A percentile compares a stretch with the other conserved stretches of the same genome.
phyloP scores from a whole-genome alignment of 2,797 vertebrate species.

The Rhabdophis nuchalis region DNA sequence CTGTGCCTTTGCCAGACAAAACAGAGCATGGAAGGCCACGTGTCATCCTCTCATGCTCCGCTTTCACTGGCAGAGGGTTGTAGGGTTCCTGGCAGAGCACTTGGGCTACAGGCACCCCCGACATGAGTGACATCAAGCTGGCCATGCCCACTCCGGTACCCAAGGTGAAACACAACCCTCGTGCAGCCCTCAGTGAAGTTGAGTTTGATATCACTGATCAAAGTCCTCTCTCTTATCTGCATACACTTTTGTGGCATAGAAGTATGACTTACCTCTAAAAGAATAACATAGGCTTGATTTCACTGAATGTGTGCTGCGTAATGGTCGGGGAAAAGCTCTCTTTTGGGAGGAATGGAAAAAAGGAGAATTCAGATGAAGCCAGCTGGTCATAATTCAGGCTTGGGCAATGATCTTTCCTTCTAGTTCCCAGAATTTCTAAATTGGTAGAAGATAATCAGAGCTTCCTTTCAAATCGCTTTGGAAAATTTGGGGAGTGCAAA shows the following conservation, averaged over 20 bases:
- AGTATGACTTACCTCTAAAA: background rate
- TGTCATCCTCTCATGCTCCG: too few relatives aligned
- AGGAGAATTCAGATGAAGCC: background rate
- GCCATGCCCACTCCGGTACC: too few relatives aligned
- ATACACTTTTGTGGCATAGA: background rate
- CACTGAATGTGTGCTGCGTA: background rate
- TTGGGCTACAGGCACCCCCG: too few relatives aligned
- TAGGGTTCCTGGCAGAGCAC: too few relatives aligned
- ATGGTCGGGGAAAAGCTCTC: background rate
- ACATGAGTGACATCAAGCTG: too few relatives aligned
- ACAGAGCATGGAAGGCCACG: too few relatives aligned
- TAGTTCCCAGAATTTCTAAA: background rate
- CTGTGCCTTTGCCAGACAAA: too few relatives aligned
- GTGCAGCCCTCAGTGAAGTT: too few relatives aligned
- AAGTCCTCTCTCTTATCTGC: background rate
- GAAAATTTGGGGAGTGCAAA: background rate
- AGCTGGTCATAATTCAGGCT: background rate
- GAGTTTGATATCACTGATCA: background rate
- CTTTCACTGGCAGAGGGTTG: too few relatives aligned
- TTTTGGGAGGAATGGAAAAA: background rate
- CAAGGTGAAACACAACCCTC: too few relatives aligned
- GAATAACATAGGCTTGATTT: background rate
- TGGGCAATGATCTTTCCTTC: background rate
- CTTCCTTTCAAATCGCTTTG: background rate
- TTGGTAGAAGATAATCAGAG: background rate